phyloP scores from a whole-genome alignment of 2,797 vertebrate genomes.

The Lutjanus argentimaculatus region DNA sequence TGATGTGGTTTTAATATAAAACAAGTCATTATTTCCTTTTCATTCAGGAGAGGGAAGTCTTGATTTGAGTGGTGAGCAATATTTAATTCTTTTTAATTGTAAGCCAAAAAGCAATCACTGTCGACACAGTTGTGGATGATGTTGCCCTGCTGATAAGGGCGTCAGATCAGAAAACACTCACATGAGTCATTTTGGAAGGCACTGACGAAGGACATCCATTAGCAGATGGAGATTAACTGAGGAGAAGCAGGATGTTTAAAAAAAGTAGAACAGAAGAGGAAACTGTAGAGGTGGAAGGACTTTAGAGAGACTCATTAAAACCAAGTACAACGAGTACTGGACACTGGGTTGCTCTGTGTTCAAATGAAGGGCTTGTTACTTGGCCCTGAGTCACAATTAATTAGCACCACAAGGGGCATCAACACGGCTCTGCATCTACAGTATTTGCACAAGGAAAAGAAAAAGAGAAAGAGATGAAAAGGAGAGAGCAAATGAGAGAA shows the following conservation, averaged over 20 bases:
- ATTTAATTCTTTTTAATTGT: conserved; percentile 22
- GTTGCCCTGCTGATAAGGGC: conserved; percentile 30
- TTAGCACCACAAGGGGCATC: conserved; percentile 60
- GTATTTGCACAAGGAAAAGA: conserved; percentile 30
- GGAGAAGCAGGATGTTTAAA: conserved; percentile 18
- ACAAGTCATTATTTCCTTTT: not conserved
- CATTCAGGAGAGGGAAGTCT: conserved; percentile 32
- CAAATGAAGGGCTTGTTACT: conserved; percentile 65
- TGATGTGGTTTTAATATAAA: too few species aligned
- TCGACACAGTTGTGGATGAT: conserved; percentile 9
- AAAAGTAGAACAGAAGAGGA: conserved; percentile 43
- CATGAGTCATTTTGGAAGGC: conserved; percentile 42
- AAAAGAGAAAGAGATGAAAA: conserved; percentile 39
- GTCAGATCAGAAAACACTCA: conserved; percentile 34
- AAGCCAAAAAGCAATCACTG: conserved; percentile 30
- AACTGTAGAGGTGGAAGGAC: conserved; percentile 47
- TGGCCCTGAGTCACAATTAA: conserved; percentile 75
- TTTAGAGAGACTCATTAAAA: conserved; percentile 72
- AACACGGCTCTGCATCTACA: conserved; percentile 42
- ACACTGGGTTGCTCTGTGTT: conserved; percentile 63
- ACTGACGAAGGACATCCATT: conserved; percentile 27
- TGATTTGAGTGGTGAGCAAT: conserved; percentile 17
- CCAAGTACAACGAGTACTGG: conserved; percentile 53
- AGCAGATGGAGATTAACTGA: conserved; percentile 31
- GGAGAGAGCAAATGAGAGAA: conserved; percentile 20